Evolutionary conservation across 2,888 invertebrate species (phyloP), one percentile per base, ranked within the genome.

Genomic region (Chloromyia formosa): DNA sequence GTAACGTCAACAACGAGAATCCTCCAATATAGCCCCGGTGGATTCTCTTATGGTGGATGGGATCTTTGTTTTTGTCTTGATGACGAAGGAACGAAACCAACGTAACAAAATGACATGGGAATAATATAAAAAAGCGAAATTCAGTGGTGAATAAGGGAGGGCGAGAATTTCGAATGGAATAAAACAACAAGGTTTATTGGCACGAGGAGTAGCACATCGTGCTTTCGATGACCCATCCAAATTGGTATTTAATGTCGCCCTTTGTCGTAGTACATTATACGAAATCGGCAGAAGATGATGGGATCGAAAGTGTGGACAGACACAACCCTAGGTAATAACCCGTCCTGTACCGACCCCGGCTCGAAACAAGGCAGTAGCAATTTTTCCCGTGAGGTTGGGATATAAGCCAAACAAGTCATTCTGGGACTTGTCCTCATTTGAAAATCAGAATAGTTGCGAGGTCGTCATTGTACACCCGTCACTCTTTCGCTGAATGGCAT

Each of bases 221-320:
- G 66, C 35, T 66, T 64, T 66, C 45, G 66, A 66, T 49, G 66
- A 66, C 66, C 66, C 49, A 45, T 66, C 45, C 66, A 66, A 66
- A 66, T 66, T 49, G 66, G 66, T 66, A 66, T 66, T 66, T 66
- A 66, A 66, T 66, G 66, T 66, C 18, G 22, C 45, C 49, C 22
- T 61, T 66, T 49, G 49, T 49, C 66, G 66, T 45, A 66, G 62
- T 35, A 12, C 40, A 35, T 23, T 56, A 40, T 10, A 18, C 62
- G 20, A 23, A 42, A 27, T 12, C 66, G 45, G 66, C 49, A 66
- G 20, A 49, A 66, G 66, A 66, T n/a, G 66, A 23, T 45, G 3
- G 23, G 35, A 66, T 14, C 18, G 45, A 49, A 66, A 66, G 49
- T 49, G 49, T n/a, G 12, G 61, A 61, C 12, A 40, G 16, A 40